Evolutionary conservation across 1,140 invertebrate species (phyloP), one percentile per base, ranked within the genome.

Genomic region (Heliconius eleuchia): DNA sequence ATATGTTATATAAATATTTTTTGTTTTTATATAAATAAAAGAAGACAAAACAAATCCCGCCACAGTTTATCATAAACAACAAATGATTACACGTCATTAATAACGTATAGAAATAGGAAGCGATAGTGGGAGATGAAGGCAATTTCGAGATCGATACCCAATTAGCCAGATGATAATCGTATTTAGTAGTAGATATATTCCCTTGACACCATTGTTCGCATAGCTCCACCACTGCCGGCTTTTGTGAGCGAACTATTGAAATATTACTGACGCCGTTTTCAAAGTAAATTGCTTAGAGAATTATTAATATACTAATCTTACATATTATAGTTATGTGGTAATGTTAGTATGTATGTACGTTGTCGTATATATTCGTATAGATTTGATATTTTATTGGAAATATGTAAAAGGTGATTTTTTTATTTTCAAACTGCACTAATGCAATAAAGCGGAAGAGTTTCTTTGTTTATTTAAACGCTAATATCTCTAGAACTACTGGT

Each of bases 121-220:
- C 71, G 66, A 71, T 77, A 77, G 23, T 72, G 70, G 50, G 70
- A 57, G 76, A 77, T 77, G 76, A 77, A 77, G 52, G 76, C 76
- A 77, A 72, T 77, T 73, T 8, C 76, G 50, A 57, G 50, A 77
- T 73, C 76, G 71, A 77, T 77, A 77, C 71, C 46, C 71, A 77
- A 77, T 77, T 77, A 77, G 76, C 46, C 70, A 70, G 76, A 77
- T 73, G 70, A 77, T 77, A 73, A 77, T 72, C 76, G 76, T 73
- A 70, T 77, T 77, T 71, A 39, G 66, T 27, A 46, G 52, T 39
- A 60, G 57, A 76, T 71, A 71, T 73, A 73, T 73, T 73, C 72
- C 72, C 72, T 73, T 27, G 72, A 73, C 46, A 73, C 72, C 71
- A 72, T 72, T 42, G 71, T 72, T 72, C 71, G 71, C 71, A 72